A percentile compares a stretch with the other conserved stretches of the same genome.
phyloP scores from a whole-genome alignment of 2,888 invertebrate species.

The Meta bourneti region DNA sequence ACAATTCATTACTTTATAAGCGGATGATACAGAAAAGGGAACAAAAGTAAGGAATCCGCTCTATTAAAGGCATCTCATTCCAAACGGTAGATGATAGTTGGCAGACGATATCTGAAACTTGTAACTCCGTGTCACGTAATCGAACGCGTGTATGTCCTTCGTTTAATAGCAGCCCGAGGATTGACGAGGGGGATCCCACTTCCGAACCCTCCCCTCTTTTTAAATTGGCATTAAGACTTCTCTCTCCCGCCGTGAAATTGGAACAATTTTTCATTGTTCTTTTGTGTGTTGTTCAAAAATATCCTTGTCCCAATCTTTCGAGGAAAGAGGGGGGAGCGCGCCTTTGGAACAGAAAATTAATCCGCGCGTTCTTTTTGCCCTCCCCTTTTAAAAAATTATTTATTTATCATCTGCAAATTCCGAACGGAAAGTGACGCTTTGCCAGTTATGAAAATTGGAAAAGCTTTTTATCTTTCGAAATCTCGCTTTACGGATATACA shows the following conservation, averaged over 20 bases:
- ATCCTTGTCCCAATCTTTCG: background rate
- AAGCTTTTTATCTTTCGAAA: conserved; percentile 35
- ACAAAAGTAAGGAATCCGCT: conserved; percentile 3
- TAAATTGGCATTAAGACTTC: conserved; percentile 63
- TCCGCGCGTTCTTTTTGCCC: conserved; percentile 34
- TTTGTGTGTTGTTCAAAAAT: conserved; percentile 11
- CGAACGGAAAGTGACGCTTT: conserved; percentile 10
- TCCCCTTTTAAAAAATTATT: background rate
- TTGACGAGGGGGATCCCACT: conserved; percentile 15
- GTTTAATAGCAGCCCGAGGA: conserved; percentile 53
- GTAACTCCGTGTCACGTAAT: conserved; percentile 25
- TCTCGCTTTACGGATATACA: conserved; percentile 1
- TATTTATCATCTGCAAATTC: conserved; percentile 1
- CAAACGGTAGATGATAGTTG: conserved; percentile 16
- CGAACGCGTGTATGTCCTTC: conserved; percentile 14
- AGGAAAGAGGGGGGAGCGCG: conserved; percentile 1
- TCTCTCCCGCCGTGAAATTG: conserved; percentile 4
- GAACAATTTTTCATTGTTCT: conserved; percentile 62
- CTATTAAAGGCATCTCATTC: conserved; percentile 53
- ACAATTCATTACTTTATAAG: conserved; percentile 60
- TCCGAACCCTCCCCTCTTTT: conserved; percentile 23
- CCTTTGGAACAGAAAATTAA: conserved; percentile 41
- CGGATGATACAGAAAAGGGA: conserved; percentile 6
- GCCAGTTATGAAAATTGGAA: conserved; percentile 8
- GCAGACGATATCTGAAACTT: background rate